Conservation (phyloP, 1,140 invertebrate genomes). For the Kradibia gibbosae region DNA sequence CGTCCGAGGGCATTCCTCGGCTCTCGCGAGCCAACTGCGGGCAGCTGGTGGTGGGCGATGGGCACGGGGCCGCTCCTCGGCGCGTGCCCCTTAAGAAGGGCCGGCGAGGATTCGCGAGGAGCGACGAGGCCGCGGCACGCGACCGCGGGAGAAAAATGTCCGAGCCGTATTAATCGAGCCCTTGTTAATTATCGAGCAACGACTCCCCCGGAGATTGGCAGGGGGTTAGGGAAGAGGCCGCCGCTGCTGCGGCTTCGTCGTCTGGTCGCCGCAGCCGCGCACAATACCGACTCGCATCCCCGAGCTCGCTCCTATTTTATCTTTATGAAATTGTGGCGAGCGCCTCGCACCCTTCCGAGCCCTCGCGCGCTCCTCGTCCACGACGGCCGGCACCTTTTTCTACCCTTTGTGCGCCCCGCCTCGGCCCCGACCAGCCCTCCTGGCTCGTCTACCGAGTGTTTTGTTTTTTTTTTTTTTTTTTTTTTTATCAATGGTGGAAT, state of each 20-base stretch:
- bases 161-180: slow-evolving; percentile 48
- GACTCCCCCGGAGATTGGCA: not conserved
- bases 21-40: not conserved
- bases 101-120: not conserved
- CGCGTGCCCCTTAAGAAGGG: no score
- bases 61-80: no score
- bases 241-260: not conserved
- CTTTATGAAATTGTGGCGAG: slow-evolving; percentile 3
- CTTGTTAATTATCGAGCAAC: slow-evolving; percentile 39
- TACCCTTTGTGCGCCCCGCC: no score
- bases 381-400: not conserved
- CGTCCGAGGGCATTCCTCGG: not conserved
- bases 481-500: no score
- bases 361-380: not conserved
- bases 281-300: not conserved
- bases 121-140: not conserved
- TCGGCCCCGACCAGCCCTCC: no score
- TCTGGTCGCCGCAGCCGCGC: not conserved
- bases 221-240: not conserved
- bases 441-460: no score
- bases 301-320: slow-evolving; percentile 7
- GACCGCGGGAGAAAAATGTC: slow-evolving; percentile 20
- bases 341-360: not conserved
- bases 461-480: no score
- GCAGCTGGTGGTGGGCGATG: no score